These are phyloP conservation scores for Prunella strophiata DNA, from an alignment of 2,797 vertebrate genomes.

Conservation along the genomic window DNA sequence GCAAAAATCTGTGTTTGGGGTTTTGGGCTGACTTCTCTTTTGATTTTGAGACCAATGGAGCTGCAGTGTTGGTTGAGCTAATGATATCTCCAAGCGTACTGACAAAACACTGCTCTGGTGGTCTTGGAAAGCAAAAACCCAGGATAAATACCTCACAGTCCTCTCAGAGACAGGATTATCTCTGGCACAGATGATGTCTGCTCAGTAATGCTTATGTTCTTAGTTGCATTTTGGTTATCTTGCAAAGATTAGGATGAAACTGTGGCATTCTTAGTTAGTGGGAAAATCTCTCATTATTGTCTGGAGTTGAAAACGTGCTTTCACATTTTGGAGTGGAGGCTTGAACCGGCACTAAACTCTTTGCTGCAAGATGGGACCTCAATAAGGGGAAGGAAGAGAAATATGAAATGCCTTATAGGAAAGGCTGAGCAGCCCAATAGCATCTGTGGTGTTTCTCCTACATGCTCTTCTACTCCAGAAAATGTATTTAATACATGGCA, in stretches of 20 bases:
- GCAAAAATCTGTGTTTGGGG: not conserved
- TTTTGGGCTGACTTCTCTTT: slow-evolving; percentile 15
- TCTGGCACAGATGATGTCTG: slow-evolving; percentile 20
- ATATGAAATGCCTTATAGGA: not conserved
- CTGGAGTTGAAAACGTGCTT: not conserved
- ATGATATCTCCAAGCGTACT: not conserved
- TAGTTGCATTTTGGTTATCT: slow-evolving; percentile 17
- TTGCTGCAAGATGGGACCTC: not conserved
- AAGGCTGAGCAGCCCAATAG: not conserved
- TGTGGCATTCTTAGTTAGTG: not conserved
- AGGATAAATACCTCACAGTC: not conserved
- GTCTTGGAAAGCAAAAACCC: not conserved
- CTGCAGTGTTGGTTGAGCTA: not conserved
- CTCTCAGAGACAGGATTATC: not conserved
- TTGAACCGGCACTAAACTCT: not conserved
- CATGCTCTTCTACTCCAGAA: not conserved
- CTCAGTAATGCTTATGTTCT: not conserved
- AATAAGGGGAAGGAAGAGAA: not conserved
- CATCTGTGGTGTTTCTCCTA: not conserved
- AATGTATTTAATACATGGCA: not conserved
- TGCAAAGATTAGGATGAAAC: slow-evolving; percentile 2
- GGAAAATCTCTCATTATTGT: not conserved
- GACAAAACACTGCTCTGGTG: slow-evolving; percentile 14
- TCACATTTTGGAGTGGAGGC: not conserved
- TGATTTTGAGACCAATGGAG: not conserved